Evolutionary conservation across 2,888 invertebrate genomes (phyloP).

Genomic region (Nematopogon swammerdamellus): DNA sequence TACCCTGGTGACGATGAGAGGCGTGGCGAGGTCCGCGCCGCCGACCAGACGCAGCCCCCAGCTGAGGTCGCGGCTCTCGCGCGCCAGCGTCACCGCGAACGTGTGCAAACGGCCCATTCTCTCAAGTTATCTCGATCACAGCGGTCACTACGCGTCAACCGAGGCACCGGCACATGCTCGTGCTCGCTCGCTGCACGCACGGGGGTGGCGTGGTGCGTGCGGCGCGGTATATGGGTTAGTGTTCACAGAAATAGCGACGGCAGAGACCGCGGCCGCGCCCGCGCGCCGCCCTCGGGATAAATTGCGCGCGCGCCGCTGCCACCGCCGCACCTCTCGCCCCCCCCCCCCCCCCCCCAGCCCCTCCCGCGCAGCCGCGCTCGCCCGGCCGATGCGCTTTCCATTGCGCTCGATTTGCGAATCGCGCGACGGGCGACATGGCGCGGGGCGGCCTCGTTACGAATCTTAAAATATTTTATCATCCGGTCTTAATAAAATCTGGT

Average conservation of each 20-base stretch:
- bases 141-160: background rate
- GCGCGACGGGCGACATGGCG: background rate
- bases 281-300: background rate
- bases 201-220: background rate
- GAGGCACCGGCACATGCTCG: too few species aligned
- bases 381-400: slow-evolving; percentile 6
- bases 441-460: background rate
- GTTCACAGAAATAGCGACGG: background rate
- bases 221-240: background rate
- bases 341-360: background rate
- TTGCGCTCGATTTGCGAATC: slow-evolving; percentile 1
- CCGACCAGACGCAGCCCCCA: slow-evolving; percentile 89
- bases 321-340: too few species aligned
- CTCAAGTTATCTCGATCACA: background rate
- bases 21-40: slow-evolving; percentile 81
- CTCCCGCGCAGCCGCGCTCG: background rate
- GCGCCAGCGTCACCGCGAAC: slow-evolving; percentile 69
- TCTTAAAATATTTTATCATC: background rate
- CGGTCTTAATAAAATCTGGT: too few species aligned
- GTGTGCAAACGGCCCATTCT: slow-evolving; percentile 70
- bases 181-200: background rate
- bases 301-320: too few species aligned
- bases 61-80: slow-evolving; percentile 67
- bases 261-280: background rate
- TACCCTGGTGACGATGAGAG: slow-evolving; percentile 87